phyloP scores from a whole-genome alignment of 2,888 invertebrate genomes.

The Clusia tigrina region DNA sequence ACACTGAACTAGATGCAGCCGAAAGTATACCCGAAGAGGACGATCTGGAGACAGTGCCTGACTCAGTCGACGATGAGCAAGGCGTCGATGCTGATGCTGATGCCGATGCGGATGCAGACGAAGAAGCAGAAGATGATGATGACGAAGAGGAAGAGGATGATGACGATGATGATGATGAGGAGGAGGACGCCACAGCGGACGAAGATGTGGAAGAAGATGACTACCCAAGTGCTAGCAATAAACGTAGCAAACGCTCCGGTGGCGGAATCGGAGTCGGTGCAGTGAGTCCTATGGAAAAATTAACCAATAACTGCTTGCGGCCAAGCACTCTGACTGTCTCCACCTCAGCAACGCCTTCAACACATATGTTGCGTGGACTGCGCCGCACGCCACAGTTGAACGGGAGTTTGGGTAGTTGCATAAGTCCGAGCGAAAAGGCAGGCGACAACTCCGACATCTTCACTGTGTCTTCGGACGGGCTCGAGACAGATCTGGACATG shows the following conservation, averaged over 20 bases:
- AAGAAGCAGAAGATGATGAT: slow-evolving; percentile 26
- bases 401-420: slow-evolving; percentile 59
- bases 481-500: slow-evolving; percentile 62
- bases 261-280: slow-evolving; percentile 16
- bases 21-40: slow-evolving; percentile 40
- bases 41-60: slow-evolving; percentile 48
- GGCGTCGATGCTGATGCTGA: slow-evolving; percentile 47
- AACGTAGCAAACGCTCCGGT: slow-evolving; percentile 29
- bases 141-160: slow-evolving; percentile 30
- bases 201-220: slow-evolving; percentile 31
- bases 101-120: slow-evolving; percentile 41
- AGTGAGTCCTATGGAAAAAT: slow-evolving; percentile 39
- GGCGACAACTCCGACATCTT: slow-evolving; percentile 63
- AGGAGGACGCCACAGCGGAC: slow-evolving; percentile 42
- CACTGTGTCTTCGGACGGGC: slow-evolving; percentile 63
- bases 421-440: slow-evolving; percentile 61
- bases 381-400: slow-evolving; percentile 52
- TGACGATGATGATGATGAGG: slow-evolving; percentile 44
- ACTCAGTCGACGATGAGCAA: slow-evolving; percentile 45
- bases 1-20: slow-evolving; percentile 39
- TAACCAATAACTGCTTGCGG: slow-evolving; percentile 31
- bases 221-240: slow-evolving; percentile 31
- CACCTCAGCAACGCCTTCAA: slow-evolving; percentile 48
- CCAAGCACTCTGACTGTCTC: slow-evolving; percentile 39
- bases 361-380: slow-evolving; percentile 35